A percentile compares a stretch with the other conserved stretches of the same genome.
Conservation (phyloP, 2,113 vertebrate species). For the Scortum barcoo region DNA sequence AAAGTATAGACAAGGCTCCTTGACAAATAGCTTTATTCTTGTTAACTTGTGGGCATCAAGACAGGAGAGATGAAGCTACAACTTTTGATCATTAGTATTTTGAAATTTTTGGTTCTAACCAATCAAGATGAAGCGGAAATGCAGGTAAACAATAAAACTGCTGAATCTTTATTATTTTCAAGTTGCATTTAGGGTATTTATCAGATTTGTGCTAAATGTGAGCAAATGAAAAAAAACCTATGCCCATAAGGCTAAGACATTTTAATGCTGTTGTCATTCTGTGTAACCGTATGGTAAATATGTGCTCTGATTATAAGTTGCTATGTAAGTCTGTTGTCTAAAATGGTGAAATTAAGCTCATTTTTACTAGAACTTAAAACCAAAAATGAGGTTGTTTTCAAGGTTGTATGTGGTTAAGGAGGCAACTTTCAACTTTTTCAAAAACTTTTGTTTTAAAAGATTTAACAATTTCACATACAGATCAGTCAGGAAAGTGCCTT, state of each 20-base stretch:
- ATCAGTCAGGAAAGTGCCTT: background rate
- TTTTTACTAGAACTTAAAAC: background rate
- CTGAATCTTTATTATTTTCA: background rate
- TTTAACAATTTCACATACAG: background rate
- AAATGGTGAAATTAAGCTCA: background rate
- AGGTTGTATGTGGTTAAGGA: background rate
- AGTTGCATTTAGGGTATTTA: background rate
- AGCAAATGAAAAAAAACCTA: background rate
- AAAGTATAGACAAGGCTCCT: background rate
- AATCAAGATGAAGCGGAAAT: background rate
- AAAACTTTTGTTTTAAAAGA: background rate
- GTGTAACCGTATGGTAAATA: background rate
- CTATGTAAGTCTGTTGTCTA: background rate
- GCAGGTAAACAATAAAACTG: slow-evolving; percentile 16
- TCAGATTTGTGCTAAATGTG: background rate
- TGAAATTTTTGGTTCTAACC: slow-evolving; percentile 13
- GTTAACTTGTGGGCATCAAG: background rate
- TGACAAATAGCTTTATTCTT: background rate
- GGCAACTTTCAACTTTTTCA: background rate
- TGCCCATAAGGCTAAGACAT: too few species aligned
- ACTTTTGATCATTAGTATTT: background rate
- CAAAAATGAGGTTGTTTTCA: background rate
- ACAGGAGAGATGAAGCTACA: slow-evolving; percentile 40
- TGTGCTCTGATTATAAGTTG: background rate
- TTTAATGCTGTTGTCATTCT: background rate